Percentiles rank a stretch among this genome's conserved stretches.
phyloP scores from a whole-genome alignment of 2,888 invertebrate genomes.

The Punctoribates punctum region DNA sequence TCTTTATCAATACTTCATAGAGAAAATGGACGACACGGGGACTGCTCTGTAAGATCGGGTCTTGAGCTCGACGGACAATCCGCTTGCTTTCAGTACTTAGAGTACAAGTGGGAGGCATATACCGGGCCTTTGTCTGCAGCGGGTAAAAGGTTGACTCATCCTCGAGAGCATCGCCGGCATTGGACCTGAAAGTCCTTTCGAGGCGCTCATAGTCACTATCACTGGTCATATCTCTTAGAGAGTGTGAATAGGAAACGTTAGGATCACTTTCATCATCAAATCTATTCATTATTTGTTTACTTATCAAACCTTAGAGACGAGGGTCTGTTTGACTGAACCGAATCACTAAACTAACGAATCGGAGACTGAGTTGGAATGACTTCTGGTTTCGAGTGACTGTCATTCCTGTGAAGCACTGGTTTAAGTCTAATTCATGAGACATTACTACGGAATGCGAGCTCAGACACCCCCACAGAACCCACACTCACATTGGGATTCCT shows the following conservation, averaged over 20 bases:
- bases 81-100: constrained; percentile 48
- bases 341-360: constrained; percentile 8
- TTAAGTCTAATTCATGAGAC: constrained; percentile 18
- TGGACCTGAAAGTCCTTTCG: neutral
- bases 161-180: constrained; percentile 37
- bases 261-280: constrained; percentile 21
- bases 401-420: no score
- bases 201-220: neutral
- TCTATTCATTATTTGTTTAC: constrained; percentile 12
- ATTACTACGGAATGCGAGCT: constrained; percentile 8
- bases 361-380: neutral
- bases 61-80: constrained; percentile 48
- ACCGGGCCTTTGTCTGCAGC: constrained; percentile 45
- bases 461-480: constrained; percentile 10
- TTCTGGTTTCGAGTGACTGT: neutral
- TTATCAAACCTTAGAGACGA: neutral
- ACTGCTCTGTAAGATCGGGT: constrained; percentile 45
- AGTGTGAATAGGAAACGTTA: neutral
- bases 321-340: neutral
- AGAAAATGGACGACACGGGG: constrained; percentile 48
- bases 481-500: constrained; percentile 11
- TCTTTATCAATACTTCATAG: constrained; percentile 47
- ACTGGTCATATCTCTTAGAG: constrained; percentile 11
- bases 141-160: constrained; percentile 46
- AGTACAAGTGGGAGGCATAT: constrained; percentile 46